phyloP scores from a whole-genome alignment of 2,888 invertebrate genomes.

The Papilio protenor region DNA sequence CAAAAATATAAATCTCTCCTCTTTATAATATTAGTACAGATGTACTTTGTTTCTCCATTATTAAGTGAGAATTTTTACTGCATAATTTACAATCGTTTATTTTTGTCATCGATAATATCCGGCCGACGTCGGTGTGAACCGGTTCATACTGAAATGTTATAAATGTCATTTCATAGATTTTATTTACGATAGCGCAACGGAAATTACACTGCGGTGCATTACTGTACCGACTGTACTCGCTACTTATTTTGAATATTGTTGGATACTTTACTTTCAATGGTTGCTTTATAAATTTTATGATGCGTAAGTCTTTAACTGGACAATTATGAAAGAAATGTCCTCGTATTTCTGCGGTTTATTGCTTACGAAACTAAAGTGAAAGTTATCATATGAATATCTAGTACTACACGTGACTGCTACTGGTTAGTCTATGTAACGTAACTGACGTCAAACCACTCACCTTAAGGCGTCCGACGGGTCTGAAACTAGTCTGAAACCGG shows the following conservation, averaged over 20 bases:
- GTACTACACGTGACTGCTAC: too few relatives aligned
- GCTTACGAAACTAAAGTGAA: too few relatives aligned
- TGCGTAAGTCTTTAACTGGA: background rate
- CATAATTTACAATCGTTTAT: slow-evolving; percentile 12
- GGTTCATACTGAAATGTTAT: slow-evolving; percentile 11
- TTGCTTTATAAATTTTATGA: background rate
- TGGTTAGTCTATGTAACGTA: too few relatives aligned
- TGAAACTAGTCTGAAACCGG: too few relatives aligned
- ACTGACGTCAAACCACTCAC: too few relatives aligned
- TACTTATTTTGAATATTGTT: slow-evolving; percentile 8
- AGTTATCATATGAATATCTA: too few relatives aligned
- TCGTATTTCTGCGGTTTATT: too few relatives aligned
- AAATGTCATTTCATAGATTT: slow-evolving; percentile 28
- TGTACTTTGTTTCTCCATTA: too few relatives aligned
- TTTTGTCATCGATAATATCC: background rate
- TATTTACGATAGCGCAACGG: slow-evolving; percentile 30
- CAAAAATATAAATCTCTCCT: too few relatives aligned
- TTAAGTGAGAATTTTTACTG: background rate
- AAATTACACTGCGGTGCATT: slow-evolving; percentile 30
- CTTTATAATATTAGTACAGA: too few relatives aligned
- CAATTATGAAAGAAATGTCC: too few relatives aligned
- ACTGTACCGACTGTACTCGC: background rate
- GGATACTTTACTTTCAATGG: background rate
- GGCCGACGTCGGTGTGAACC: background rate
- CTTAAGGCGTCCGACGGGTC: too few relatives aligned